Percentiles rank a stretch among this genome's conserved stretches.
Evolutionary conservation across 2,113 vertebrate species (phyloP).

Genomic region (Elaphurus davidianus): DNA sequence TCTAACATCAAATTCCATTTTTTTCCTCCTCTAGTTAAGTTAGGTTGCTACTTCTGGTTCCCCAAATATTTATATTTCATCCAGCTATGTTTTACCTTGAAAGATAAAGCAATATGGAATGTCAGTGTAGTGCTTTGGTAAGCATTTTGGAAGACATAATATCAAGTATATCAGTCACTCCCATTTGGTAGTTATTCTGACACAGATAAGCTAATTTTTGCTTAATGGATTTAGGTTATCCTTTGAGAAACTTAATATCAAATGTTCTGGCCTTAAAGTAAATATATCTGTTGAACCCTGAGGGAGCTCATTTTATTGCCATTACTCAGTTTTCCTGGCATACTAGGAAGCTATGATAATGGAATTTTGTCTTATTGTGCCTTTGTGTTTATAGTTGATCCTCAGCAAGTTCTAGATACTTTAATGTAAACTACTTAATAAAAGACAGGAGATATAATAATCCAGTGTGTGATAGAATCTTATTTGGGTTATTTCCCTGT

Average conservation of each 20-base stretch:
- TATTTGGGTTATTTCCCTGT: conserved; percentile 11
- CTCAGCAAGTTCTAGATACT: background rate
- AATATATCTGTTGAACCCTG: conserved; percentile 11
- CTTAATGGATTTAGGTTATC: conserved; percentile 60
- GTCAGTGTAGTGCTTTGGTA: conserved; percentile 55
- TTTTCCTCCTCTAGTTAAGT: background rate
- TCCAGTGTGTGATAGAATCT: conserved; percentile 6
- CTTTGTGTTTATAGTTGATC: background rate
- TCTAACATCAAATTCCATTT: background rate
- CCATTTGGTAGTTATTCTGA: conserved; percentile 65
- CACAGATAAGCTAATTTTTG: conserved; percentile 63
- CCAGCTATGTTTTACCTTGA: conserved; percentile 60
- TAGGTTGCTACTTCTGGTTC: background rate
- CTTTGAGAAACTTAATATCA: conserved; percentile 41
- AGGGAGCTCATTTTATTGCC: background rate
- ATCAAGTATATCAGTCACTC: conserved; percentile 56
- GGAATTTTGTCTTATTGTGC: background rate
- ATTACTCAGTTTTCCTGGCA: conserved; percentile 41
- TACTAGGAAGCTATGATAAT: background rate
- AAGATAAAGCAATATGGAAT: conserved; percentile 60
- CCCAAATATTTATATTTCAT: conserved; percentile 65
- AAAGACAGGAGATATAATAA: background rate
- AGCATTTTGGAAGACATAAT: background rate
- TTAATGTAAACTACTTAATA: conserved; percentile 46
- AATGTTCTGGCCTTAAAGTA: conserved; percentile 19